Evolutionary conservation across 2,113 vertebrate genomes (phyloP), one percentile per base, ranked within the genome.

Genomic region (Lasiurus borealis): DNA sequence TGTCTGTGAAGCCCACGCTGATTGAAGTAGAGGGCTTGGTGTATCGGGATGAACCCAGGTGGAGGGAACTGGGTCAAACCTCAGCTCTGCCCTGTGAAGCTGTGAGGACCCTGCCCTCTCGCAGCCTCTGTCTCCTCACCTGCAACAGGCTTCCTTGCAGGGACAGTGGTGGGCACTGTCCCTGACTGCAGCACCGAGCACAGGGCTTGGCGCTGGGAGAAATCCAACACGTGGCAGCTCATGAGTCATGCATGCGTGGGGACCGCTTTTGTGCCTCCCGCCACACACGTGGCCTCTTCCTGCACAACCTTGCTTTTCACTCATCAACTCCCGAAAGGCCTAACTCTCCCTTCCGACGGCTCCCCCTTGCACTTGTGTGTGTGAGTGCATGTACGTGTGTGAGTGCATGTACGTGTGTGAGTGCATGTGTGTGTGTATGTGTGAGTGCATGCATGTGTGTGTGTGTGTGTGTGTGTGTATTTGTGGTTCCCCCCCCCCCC

Each of bases 241-340:
- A 1, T 0, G n/a, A 68, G 40, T 23, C 0, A 13, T 0, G 3
- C 6, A 0, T 0, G 2, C 16, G 25, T 3, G 31, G 48, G 31
- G 54, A 6, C 3, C 4, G 7, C 48, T 40, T 69, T 8, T 12
- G 0, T 6, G 15, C 54, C 31, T 23, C 44, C 36, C 27, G 13
- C n/a, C 10, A 5, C 0, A 23, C 27, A 3, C 0, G 5, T 15
- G 1, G 15, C 44, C 84, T 83, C 64, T 46, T 48, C 66, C 76
- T 78, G 68, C 19, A 15, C 29, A 80, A 59, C 64, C 75, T 0
- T 1, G 36, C 15, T 46, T 12, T 34, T 34, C 73, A 50, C 46
- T 7, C 34, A 12, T 7, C 34, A 1, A 9, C 72, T 36, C 52
- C 88, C 46, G 18, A 48, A 23, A 76, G 34, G 46, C 68, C 69